Evolutionary conservation across 2,797 vertebrate species (phyloP).

Genomic region (Gymnothorax javanicus): DNA sequence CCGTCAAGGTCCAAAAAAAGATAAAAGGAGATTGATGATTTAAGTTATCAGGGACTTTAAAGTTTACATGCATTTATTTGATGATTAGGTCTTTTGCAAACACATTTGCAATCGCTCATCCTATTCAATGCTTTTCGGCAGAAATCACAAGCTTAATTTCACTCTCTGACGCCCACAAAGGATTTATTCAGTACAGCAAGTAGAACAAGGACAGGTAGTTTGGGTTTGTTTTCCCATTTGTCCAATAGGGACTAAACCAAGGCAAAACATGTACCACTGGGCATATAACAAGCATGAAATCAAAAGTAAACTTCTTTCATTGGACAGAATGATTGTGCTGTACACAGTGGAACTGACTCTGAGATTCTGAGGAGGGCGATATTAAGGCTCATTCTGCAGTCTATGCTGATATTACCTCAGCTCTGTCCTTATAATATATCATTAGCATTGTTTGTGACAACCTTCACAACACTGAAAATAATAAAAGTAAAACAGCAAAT

Average conservation of each 20-base stretch:
- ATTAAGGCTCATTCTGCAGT: background rate
- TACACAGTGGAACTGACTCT: background rate
- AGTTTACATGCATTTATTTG: background rate
- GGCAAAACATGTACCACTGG: background rate
- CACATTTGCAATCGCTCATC: background rate
- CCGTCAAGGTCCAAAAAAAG: too few relatives aligned
- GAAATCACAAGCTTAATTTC: background rate
- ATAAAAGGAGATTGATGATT: too few relatives aligned
- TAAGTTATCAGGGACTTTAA: background rate
- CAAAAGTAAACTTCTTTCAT: background rate
- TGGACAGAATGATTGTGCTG: background rate
- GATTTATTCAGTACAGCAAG: too few relatives aligned
- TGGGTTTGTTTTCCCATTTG: background rate
- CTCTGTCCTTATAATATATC: background rate
- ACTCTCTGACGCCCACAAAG: background rate
- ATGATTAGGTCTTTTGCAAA: background rate
- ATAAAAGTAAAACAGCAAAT: background rate
- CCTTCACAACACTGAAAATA: background rate
- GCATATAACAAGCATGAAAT: background rate
- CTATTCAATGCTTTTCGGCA: background rate
- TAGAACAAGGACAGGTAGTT: background rate
- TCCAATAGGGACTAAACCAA: background rate
- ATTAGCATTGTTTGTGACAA: constrained; percentile 19
- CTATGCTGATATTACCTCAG: background rate
- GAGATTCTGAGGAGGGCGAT: background rate